Base-by-base conservation (phyloP, 2,888 invertebrate genomes). In the Melieria picta region DNA sequence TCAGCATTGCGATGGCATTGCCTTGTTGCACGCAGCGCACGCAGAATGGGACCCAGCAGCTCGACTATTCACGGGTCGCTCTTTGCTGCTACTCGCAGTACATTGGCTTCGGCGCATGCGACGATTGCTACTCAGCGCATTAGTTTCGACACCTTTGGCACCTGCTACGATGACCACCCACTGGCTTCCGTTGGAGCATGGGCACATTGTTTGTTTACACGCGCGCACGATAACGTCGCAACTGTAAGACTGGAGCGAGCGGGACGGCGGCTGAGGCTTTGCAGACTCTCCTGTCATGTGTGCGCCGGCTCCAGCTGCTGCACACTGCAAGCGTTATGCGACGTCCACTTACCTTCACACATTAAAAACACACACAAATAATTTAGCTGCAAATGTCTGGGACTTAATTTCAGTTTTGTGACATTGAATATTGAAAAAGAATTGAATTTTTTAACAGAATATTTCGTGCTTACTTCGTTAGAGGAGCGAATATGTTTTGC, bases 371-470 rank as follows among this genome's bases (percentile, higher is more conserved):
- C 62, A 62, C 62, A 69, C 69, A 63, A 56, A 43, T 56, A 46
- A 69, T 69, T 69, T 63, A 57, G 48, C 43, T 55, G n/a, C 43
- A 48, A 63, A 56, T 47, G 50, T 9, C 16, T n/a, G 47, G 30
- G 56, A 62, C 46, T 63, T 48, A 62, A 46, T 69, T 63, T 63
- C 56, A 13, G 55, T 52, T 52, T 50, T 61, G 61, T 45, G 55
- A 61, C 68, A 69, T 69, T 63, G 69, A 69, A 56, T 57, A 67
- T 55, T 56, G 46, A 62, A 69, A 69, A 47, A 55, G 45, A 60
- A 67, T 67, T 60, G 67, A 67, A 60, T 50, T 43, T 60, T 45
- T 30, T 67, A 61, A 61, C 60, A 50, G 60, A 67, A 67, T 30
- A 60, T 67, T 45, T 67, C 43, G 11, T 67, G 60, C 67, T 61